Conservation (phyloP, 2,888 invertebrate genomes). For the Conus canariensis region DNA sequence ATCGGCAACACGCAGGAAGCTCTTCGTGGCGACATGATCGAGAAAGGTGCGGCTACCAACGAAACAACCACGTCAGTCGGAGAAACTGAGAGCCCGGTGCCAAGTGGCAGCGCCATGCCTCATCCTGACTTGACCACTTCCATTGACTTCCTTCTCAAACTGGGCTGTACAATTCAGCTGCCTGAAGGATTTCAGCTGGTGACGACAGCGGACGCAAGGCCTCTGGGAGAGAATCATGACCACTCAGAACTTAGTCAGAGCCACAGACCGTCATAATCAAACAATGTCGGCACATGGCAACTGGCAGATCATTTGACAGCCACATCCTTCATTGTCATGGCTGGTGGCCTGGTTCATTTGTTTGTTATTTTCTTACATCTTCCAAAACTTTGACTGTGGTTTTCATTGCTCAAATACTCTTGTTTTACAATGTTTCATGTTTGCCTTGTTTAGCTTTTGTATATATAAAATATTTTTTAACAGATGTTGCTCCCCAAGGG, state of each 20-base stretch:
- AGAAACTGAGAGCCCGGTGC: not conserved
- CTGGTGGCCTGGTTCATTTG: too few relatives aligned
- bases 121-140: not conserved
- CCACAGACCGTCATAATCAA: not conserved
- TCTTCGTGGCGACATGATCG: not conserved
- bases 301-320: not conserved
- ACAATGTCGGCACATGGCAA: not conserved
- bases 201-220: too few relatives aligned
- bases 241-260: not conserved
- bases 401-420: too few relatives aligned
- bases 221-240: not conserved
- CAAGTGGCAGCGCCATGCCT: not conserved
- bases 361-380: too few relatives aligned
- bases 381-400: too few relatives aligned
- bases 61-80: not conserved
- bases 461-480: too few relatives aligned
- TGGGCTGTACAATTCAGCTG: constrained; percentile 25
- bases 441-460: too few relatives aligned
- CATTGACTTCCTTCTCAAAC: constrained; percentile 21
- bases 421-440: too few relatives aligned
- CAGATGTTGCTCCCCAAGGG: too few relatives aligned
- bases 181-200: not conserved
- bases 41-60: not conserved
- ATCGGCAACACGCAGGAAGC: not conserved
- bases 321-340: too few relatives aligned